Evolutionary conservation across 2,113 vertebrate species (phyloP).

Genomic region (Nibea albiflora): DNA sequence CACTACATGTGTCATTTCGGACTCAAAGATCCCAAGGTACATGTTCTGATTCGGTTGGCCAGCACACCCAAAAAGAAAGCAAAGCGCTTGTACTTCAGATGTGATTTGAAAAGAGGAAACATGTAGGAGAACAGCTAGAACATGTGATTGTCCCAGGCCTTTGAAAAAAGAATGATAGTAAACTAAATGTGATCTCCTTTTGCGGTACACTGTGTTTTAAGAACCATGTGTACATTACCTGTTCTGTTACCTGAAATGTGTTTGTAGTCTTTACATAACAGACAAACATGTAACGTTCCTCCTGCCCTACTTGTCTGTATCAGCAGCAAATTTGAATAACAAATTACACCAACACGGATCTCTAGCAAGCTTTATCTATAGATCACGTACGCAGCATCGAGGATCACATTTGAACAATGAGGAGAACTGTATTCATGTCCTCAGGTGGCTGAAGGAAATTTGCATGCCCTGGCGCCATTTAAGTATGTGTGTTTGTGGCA

Average conservation of each 20-base stretch:
- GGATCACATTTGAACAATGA: not conserved
- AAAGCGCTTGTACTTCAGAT: not conserved
- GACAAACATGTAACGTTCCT: not conserved
- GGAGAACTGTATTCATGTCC: not conserved
- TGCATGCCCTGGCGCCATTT: not conserved
- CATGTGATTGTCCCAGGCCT: not conserved
- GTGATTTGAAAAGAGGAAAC: not conserved
- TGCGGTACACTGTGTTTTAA: not conserved
- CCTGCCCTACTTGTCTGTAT: not conserved
- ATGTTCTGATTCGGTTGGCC: not conserved
- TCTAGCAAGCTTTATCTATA: not conserved
- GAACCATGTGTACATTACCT: not conserved
- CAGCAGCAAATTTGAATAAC: constrained; percentile 53
- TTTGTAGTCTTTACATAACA: no score
- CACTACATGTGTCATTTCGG: constrained; percentile 96
- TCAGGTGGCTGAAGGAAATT: not conserved
- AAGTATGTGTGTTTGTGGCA: constrained; percentile 59
- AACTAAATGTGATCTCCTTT: not conserved
- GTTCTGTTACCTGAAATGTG: not conserved
- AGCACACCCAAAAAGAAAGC: not conserved
- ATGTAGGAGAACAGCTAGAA: not conserved
- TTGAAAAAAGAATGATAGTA: not conserved
- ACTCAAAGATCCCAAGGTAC: constrained; percentile 95
- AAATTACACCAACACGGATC: constrained; percentile 19
- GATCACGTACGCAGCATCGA: not conserved